Evolutionary conservation across 2,113 vertebrate genomes (phyloP).

Genomic region (Vicugna pacos): DNA sequence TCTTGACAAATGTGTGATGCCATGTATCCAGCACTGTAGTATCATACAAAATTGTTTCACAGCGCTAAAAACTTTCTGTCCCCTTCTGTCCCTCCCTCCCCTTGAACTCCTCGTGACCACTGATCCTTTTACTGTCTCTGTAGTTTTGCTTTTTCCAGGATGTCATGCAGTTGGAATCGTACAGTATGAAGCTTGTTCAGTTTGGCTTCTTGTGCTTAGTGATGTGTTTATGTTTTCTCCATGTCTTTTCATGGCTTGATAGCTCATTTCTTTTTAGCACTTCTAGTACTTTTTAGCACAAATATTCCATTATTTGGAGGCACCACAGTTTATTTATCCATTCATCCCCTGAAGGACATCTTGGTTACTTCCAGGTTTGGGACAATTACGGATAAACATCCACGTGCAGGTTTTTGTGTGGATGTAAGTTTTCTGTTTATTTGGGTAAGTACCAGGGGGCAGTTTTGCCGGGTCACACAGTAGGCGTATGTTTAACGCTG

Average conservation of each 20-base stretch:
- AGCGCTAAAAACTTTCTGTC: neutral
- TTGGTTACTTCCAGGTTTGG: neutral
- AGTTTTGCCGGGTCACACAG: neutral
- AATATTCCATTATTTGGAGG: neutral
- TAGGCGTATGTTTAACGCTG: neutral
- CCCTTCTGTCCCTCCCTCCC: neutral
- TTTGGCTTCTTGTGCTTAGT: neutral
- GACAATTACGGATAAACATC: neutral
- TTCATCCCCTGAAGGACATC: neutral
- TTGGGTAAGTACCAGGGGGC: neutral
- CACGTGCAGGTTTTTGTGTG: neutral
- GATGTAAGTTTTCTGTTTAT: neutral
- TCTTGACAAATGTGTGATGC: neutral
- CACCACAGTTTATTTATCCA: neutral
- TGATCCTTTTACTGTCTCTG: neutral
- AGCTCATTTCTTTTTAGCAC: neutral
- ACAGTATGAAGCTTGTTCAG: neutral
- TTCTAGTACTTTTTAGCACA: too few relatives aligned
- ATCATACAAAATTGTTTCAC: rapidly evolving
- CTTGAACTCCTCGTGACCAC: neutral
- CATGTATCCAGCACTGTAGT: rapidly evolving
- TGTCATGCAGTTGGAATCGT: neutral
- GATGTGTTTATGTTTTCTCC: neutral
- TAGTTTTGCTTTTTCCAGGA: neutral
- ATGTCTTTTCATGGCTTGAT: too few relatives aligned